Base-by-base conservation (phyloP, 1,140 invertebrate genomes). In the Rhysida immarginata region DNA sequence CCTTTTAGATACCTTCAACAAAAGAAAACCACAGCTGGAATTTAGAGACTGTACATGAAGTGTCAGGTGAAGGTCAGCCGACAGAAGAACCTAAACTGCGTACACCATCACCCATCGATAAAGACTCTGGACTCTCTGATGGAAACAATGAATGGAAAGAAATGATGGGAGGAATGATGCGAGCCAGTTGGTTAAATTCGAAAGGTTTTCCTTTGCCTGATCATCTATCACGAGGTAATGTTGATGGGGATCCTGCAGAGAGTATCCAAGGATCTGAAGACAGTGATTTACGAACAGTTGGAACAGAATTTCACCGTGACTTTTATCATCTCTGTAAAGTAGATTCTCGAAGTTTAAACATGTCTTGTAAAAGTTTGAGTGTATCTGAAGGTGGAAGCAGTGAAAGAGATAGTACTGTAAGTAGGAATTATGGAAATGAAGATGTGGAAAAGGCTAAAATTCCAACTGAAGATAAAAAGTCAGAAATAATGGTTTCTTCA, bases 261-360 rank as follows among this genome's bases (percentile, higher is more conserved):
- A 46, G 44, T 20, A 46, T 23, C 8, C 29, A 5, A 35, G 29
- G 29, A 35, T 35, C 29, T 35, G 29, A 35, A 35, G 29, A 35
- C 5, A 16, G 29, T 35, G 29, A 35, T 8, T 16, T 35, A 35
- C 5, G 16, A 16, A 11, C 23, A 42, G 21, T 83, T 8, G 83
- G 82, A n/a, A 78, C 81, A 2, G 81, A 84, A 67, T 86, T 86
- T 60, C 85, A 83, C 2, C 71, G 82, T 57, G 84, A 86, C 68
- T 86, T 85, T 69, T 80, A 77, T 64, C 75, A 82, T 25, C 74
- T 86, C 50, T 83, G 85, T 27, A 84, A 83, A 69, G 84, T 84
- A 63, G 84, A 84, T 20, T n/a, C 44, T 8, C 8, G 23, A 16
- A 35, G 29, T 16, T 16, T 35, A 16, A 35, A 35, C 29, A 35